Base-by-base conservation (phyloP, 1,140 invertebrate species). In the Pantala flavescens region DNA sequence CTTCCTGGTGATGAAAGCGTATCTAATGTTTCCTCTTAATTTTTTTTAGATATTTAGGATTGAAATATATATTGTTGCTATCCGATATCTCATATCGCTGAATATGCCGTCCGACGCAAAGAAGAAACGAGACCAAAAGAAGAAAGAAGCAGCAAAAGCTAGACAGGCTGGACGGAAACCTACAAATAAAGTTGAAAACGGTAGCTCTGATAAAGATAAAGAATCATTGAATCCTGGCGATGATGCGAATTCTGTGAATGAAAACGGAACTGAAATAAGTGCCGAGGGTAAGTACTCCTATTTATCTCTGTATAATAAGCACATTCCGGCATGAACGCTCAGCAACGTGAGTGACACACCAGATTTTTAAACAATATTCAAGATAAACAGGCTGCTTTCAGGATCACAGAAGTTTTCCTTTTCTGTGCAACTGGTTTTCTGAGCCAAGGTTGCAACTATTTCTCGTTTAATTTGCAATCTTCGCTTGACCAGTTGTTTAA, bases 101-200 rank as follows among this genome's bases (percentile, higher is more conserved):
- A 81, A 78, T 42, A 98, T 98, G 96, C 96, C 96, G 78, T 98
- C 96, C 78, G 96, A 98, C 83, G 90, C 96, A 2, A 98, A 99
- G 84, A 98, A 99, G 87, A 94, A 95, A 80, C 90, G 96, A 82
- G 95, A 96, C 82, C 93, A 95, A 80, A 96, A 97, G 83, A 99
- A 99, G 84, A 99, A 98, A 82, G 95, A 97, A 79, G 93, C 94
- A 28, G 93, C 93, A 23, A 95, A 94, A 81, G 88, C 88, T 73
- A 87, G 92, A 78, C 89, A 87, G 77, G 78, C 88, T 77, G 90
- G 90, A 77, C 92, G 90, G 78, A 87, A 90, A 63, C 49, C 49
- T 63, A 1, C n/a, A 63, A 63, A 63, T 14, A 63, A 63, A 63
- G 49, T 63, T 7, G 49, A 82, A 74, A 85, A 83, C 77, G 77